phyloP scores from a whole-genome alignment of 2,113 vertebrate species.

The Anhinga rufa region DNA sequence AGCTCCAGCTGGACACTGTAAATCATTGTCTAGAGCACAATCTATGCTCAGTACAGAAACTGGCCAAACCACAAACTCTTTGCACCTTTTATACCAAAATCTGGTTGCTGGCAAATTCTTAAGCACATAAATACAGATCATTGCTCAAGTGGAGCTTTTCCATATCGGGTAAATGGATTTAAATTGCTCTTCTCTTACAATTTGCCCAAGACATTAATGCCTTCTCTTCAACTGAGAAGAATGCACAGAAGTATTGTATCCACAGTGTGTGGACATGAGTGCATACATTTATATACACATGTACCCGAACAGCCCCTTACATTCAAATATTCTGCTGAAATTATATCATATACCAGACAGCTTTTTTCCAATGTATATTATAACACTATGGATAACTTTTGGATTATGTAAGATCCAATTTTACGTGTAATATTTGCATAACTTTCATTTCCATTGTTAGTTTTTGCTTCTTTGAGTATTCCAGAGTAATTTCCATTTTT shows the following conservation, averaged over 20 bases:
- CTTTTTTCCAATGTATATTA: neutral
- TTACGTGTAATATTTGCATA: neutral
- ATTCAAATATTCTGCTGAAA: neutral
- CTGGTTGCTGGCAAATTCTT: neutral
- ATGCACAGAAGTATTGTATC: neutral
- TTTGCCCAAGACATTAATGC: neutral
- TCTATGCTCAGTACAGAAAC: neutral
- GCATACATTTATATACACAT: neutral
- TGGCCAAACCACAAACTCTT: neutral
- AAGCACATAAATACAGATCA: neutral
- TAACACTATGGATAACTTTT: neutral
- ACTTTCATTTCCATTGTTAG: neutral
- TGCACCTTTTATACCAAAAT: neutral
- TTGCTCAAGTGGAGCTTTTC: neutral
- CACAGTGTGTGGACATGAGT: neutral
- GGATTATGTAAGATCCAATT: neutral
- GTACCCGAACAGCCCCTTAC: neutral
- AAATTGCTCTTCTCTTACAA: neutral
- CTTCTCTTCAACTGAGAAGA: neutral
- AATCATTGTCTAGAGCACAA: neutral
- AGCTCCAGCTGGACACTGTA: slow-evolving; percentile 18
- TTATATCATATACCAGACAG: neutral
- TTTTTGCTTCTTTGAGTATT: neutral
- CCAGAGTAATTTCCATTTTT: neutral
- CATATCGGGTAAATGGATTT: neutral